These are phyloP conservation scores for Xanthia togata DNA, from an alignment of 2,888 invertebrate genomes.

Conservation along the genomic window DNA sequence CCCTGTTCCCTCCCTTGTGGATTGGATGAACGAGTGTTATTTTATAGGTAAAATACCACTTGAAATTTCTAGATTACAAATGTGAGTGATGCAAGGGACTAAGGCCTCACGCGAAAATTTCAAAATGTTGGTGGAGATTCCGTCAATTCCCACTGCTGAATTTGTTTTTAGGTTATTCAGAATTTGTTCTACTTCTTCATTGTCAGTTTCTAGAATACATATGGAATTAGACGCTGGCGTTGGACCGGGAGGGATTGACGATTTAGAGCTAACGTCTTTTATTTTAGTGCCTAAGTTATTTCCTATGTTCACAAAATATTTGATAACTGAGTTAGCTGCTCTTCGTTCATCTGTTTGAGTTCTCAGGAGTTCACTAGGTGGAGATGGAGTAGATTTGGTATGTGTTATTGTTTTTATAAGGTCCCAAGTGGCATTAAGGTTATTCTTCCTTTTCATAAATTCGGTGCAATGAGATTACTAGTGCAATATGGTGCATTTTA, in stretches of 20 bases:
- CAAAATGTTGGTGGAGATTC: not conserved
- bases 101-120: too few relatives aligned
- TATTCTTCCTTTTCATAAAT: not conserved
- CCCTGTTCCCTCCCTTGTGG: too few relatives aligned
- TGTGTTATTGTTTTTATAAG: not conserved
- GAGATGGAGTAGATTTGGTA: not conserved
- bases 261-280: not conserved
- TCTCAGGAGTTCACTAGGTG: not conserved
- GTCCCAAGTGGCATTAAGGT: not conserved
- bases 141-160: not conserved
- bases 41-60: too few relatives aligned
- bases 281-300: not conserved
- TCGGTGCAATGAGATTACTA: not conserved
- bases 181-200: not conserved
- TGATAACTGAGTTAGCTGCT: not conserved
- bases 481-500: too few relatives aligned
- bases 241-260: not conserved
- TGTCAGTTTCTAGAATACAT: not conserved
- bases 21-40: too few relatives aligned
- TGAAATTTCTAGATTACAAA: too few relatives aligned
- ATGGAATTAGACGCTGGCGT: not conserved
- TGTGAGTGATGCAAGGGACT: too few relatives aligned
- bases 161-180: not conserved
- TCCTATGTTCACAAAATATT: not conserved
- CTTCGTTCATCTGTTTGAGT: not conserved